These are phyloP conservation scores for Barbus barbus DNA, from an alignment of 2,113 vertebrate genomes.

Conservation along the genomic window DNA sequence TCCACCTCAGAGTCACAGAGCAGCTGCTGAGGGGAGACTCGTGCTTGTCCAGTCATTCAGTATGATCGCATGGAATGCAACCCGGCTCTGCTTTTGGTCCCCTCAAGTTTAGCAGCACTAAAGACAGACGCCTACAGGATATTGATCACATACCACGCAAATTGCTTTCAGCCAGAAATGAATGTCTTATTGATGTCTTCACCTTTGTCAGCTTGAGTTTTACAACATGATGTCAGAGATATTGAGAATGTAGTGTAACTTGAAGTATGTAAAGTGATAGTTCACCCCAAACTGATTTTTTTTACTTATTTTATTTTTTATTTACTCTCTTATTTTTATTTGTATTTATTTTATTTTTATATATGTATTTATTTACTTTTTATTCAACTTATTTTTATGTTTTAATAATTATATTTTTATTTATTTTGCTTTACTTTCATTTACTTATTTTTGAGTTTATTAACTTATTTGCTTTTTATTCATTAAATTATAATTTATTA, in stretches of 20 bases:
- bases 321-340: no score
- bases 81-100: conserved; percentile 27
- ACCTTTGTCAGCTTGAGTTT: not conserved
- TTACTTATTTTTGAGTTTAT: no score
- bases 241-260: not conserved
- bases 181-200: not conserved
- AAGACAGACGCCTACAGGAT: not conserved
- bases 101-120: conserved; percentile 22
- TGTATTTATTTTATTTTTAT: no score
- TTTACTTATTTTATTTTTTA: no score
- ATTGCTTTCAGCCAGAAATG: not conserved
- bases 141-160: not conserved
- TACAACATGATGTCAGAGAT: not conserved
- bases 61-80: conserved; percentile 41
- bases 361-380: no score
- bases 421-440: no score
- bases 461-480: no score
- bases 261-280: not conserved
- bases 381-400: no score
- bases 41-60: conserved; percentile 31
- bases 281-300: no score
- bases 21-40: conserved; percentile 38
- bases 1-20: conserved; percentile 17
- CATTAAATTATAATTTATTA: no score
- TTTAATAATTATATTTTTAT: no score